Conservation (phyloP, 2,888 invertebrate species). For the Cosmia pyralina region DNA sequence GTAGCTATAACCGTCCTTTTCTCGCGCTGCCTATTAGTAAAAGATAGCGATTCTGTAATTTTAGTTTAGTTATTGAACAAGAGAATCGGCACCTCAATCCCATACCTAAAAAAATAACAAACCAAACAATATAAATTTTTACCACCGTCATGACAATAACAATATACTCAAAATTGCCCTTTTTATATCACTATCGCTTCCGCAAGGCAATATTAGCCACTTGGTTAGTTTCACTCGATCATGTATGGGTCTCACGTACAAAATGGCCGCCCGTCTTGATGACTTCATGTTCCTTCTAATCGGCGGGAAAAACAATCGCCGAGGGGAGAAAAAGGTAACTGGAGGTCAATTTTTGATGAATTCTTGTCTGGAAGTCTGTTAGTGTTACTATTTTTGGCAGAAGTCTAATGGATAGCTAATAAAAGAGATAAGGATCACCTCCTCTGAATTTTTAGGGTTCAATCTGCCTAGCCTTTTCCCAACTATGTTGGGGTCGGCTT, state of each 20-base stretch:
- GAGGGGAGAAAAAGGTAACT: conserved; percentile 40
- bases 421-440: background rate
- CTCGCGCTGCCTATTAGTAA: too few species aligned
- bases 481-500: too few species aligned
- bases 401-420: background rate
- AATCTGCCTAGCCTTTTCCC: too few species aligned
- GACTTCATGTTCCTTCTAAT: conserved; percentile 77
- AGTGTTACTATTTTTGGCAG: background rate
- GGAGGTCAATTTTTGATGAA: conserved; percentile 14
- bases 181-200: conserved; percentile 59
- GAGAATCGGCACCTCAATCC: background rate
- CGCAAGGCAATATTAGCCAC: conserved; percentile 58
- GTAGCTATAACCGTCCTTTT: too few species aligned
- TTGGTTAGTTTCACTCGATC: conserved; percentile 50
- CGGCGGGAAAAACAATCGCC: conserved; percentile 70
- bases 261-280: conserved; percentile 66
- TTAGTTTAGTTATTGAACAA: too few species aligned
- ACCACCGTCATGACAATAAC: conserved; percentile 52
- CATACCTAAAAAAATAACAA: conserved; percentile 25
- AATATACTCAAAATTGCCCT: conserved; percentile 62
- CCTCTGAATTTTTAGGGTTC: too few species aligned
- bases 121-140: conserved; percentile 57
- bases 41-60: too few species aligned
- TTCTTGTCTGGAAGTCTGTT: background rate
- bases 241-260: conserved; percentile 72